phyloP scores from a whole-genome alignment of 53 echinoderm and acorn worm genomes.

The Henricia sp. region DNA sequence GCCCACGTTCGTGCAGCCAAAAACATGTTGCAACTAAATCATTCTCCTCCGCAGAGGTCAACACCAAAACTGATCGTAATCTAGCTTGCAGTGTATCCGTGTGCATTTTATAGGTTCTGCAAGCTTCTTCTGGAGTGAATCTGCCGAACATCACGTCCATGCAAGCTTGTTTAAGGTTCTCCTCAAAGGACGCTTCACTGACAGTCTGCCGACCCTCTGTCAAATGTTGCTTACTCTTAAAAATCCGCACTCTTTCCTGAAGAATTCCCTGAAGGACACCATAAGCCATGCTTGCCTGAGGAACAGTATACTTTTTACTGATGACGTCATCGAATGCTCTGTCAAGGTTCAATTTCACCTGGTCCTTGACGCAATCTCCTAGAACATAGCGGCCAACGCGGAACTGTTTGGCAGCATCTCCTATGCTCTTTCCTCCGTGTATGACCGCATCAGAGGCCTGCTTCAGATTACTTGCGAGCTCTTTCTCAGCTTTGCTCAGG shows the following conservation, averaged over 20 bases:
- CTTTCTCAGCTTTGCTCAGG: constrained; percentile 20
- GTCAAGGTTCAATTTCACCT: constrained; percentile 10
- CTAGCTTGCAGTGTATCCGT: neutral
- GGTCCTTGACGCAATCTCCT: constrained; percentile 34
- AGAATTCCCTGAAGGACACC: neutral
- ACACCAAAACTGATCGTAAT: neutral
- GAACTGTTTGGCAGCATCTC: constrained; percentile 12
- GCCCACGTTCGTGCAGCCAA: constrained; percentile 7
- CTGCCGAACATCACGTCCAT: neutral
- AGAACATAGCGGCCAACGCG: constrained; percentile 35
- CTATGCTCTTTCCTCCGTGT: constrained; percentile 1
- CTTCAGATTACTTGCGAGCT: constrained; percentile 14
- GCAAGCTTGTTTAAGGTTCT: constrained; percentile 50
- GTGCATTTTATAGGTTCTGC: constrained; percentile 9
- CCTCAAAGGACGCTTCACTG: constrained; percentile 11
- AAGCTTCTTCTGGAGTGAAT: constrained; percentile 4
- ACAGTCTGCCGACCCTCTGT: neutral
- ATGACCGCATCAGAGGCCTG: constrained; percentile 24
- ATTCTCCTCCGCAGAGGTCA: constrained; percentile 38
- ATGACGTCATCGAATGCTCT: constrained; percentile 34
- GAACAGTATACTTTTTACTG: neutral
- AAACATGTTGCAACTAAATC: constrained; percentile 29
- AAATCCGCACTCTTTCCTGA: neutral
- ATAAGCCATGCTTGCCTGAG: neutral
- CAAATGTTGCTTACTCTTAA: neutral